Evolutionary conservation across 1,140 invertebrate species (phyloP), one percentile per base, ranked within the genome.

Genomic region (Trichonephila clavata): DNA sequence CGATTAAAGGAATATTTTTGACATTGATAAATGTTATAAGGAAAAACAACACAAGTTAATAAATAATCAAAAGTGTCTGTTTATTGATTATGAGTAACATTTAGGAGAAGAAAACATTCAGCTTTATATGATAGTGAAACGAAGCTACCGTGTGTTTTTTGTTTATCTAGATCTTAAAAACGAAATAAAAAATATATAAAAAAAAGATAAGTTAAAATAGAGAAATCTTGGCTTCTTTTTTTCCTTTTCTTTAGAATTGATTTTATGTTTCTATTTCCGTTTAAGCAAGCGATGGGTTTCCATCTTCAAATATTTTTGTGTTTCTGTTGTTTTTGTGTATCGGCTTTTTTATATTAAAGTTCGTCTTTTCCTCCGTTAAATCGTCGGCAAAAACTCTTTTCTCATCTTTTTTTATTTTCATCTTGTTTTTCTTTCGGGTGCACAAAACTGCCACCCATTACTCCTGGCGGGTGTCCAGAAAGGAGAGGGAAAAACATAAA

Each of bases 371-470:
- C 20, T 43, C 32, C 27, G 77, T 81, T 32, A 81, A 32, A 81
- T 81, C 77, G 14, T 81, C 32, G 77, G 77, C 20, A 81, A 81
- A 81, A 81, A 20, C 32, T 81, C 43, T 43, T 50, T 20, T 27
- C 50, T 50, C 50, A 50, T 50, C 10, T 50, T 50, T 50, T 50
- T 50, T 50, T 39, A 39, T 39, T 50, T 13, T 50, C 7, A 13
- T 16, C 6, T 20, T 50, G 24, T 81, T 50, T 7, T 13, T 24
- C n/a, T 14, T 27, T 20, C 20, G 14, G 32, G 24, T 81, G 32
- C 27, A 81, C 39, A 20, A 50, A n/a, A 81, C 77, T 81, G 77
- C 43, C 77, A 81, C 4, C 77, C 77, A 81, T 81, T 81, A 81
- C 21, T 81, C 43, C 32, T 81, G 77, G 77, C 39, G 24, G 13